phyloP scores from a whole-genome alignment of 2,797 vertebrate genomes.

The Linurgus olivaceus region DNA sequence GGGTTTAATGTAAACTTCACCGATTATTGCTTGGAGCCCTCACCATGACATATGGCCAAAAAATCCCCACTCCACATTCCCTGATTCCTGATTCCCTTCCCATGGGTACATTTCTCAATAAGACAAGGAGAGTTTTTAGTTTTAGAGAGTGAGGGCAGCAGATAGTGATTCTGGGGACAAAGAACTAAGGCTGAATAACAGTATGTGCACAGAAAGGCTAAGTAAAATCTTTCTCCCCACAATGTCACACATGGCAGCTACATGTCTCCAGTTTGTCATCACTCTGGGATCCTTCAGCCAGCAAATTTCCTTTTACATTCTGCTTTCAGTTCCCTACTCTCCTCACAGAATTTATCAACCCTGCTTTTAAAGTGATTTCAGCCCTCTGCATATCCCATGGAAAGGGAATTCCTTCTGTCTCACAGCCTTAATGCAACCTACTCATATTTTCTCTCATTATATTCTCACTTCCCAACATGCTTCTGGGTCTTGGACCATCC shows the following conservation, averaged over 20 bases:
- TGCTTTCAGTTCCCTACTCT: background rate
- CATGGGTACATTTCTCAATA: background rate
- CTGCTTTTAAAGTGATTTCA: background rate
- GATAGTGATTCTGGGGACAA: background rate
- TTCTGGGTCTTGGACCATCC: background rate
- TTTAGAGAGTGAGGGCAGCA: background rate
- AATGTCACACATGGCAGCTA: background rate
- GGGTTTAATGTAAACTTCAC: background rate
- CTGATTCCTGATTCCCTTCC: background rate
- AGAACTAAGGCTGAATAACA: background rate
- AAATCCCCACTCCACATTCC: fast-evolving
- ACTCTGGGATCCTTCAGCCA: background rate
- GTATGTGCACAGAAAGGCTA: background rate
- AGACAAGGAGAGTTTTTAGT: background rate
- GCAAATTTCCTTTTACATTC: background rate
- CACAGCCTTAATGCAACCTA: background rate
- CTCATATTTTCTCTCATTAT: background rate
- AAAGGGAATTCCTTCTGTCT: background rate
- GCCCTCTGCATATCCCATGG: background rate
- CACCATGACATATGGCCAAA: background rate
- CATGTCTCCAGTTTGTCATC: background rate
- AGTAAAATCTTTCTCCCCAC: background rate
- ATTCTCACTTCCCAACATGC: background rate
- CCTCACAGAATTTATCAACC: background rate
- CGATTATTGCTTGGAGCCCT: background rate